A percentile compares a stretch with the other conserved stretches of the same genome.
Conservation (phyloP, 2,113 vertebrate genomes). For the Mixornis gularis region DNA sequence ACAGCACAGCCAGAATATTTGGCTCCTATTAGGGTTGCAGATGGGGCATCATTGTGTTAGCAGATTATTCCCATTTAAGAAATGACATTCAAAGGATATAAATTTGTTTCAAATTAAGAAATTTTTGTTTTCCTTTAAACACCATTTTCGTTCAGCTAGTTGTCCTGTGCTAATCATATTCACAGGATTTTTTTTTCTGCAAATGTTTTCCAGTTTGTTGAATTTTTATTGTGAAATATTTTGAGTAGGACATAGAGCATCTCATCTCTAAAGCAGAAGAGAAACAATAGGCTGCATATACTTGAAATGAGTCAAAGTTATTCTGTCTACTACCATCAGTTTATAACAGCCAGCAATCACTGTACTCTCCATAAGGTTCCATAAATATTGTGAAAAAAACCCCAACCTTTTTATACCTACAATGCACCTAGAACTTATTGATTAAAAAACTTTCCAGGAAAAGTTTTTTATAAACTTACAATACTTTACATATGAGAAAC, state of each 20-base stretch:
- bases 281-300: background rate
- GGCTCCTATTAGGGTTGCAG: background rate
- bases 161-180: slow-evolving; percentile 11
- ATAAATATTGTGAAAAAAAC: background rate
- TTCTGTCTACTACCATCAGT: background rate
- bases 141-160: background rate
- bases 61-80: background rate
- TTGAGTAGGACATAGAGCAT: slow-evolving; percentile 20
- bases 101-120: background rate
- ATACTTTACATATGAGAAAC: background rate
- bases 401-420: background rate
- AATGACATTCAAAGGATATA: background rate
- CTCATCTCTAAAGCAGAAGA: background rate
- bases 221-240: slow-evolving; percentile 48
- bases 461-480: background rate
- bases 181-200: slow-evolving; percentile 13
- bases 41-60: background rate
- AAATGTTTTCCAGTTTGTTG: slow-evolving; percentile 27
- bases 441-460: background rate
- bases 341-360: background rate
- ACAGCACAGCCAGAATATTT: background rate
- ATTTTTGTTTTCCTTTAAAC: background rate
- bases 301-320: background rate
- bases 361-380: background rate
- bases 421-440: background rate